Percentiles rank a stretch among this genome's conserved stretches.
phyloP scores from a whole-genome alignment of 2,797 vertebrate genomes.

The Botia kubotai region DNA sequence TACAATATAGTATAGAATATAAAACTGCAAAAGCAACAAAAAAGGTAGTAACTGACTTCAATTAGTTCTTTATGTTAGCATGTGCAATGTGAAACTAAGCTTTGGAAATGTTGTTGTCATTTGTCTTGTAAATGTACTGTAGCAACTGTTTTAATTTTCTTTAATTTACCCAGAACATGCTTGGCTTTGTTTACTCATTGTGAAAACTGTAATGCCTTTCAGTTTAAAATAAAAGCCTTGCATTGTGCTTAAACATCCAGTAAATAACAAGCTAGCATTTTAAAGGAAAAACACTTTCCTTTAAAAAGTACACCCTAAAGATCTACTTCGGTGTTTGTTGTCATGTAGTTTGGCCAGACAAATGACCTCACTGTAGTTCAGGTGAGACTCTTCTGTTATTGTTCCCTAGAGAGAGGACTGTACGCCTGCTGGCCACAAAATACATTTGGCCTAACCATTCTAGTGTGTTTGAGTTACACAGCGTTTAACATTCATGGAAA shows the following conservation, averaged over 20 bases:
- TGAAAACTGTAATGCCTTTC: not conserved
- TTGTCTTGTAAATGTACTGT: too few relatives aligned
- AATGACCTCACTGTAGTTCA: conserved; percentile 71
- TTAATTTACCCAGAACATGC: not conserved
- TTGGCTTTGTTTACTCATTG: not conserved
- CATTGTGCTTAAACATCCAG: not conserved
- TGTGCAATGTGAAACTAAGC: too few relatives aligned
- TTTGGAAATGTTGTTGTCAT: too few relatives aligned
- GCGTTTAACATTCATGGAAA: conserved; percentile 61
- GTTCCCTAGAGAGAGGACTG: conserved; percentile 55
- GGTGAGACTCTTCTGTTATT: conserved; percentile 67
- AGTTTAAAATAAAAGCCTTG: not conserved
- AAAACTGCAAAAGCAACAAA: too few relatives aligned
- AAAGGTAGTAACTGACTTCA: too few relatives aligned
- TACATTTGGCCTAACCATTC: conserved; percentile 61
- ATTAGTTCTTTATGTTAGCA: too few relatives aligned
- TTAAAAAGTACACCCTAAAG: not conserved
- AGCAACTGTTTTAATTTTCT: too few relatives aligned
- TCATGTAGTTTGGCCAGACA: conserved; percentile 67
- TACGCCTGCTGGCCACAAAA: conserved; percentile 60
- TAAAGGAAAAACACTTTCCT: not conserved
- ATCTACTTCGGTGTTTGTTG: conserved; percentile 65
- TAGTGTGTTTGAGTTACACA: conserved; percentile 66
- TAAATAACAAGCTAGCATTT: not conserved
- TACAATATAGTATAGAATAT: too few relatives aligned